Evolutionary conservation across 2,797 vertebrate species (phyloP).

Genomic region (Gadopsis marmoratus): DNA sequence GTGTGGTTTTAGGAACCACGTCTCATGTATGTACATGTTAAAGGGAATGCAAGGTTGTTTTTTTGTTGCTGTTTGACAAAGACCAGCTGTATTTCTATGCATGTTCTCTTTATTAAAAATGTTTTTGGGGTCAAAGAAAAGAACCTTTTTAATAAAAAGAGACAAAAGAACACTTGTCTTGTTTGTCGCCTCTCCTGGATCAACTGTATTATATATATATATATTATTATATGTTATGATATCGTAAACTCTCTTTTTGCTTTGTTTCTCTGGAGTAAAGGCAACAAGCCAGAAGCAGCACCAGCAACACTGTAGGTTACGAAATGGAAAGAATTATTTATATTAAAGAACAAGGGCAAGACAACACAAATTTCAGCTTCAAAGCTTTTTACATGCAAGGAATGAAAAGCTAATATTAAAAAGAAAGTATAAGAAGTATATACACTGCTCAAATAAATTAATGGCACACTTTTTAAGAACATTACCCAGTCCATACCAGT

Average conservation of each 20-base stretch:
- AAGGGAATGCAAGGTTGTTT: constrained; percentile 17
- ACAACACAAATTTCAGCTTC: not conserved
- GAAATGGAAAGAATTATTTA: not conserved
- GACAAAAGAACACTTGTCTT: constrained; percentile 10
- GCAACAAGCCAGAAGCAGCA: not conserved
- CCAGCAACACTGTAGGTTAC: not conserved
- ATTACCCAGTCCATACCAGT: too few relatives aligned
- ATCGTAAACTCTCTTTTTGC: too few relatives aligned
- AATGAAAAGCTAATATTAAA: not conserved
- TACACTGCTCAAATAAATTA: too few relatives aligned
- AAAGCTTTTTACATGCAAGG: not conserved
- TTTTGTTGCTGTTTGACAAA: constrained; percentile 36
- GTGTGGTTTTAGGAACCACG: constrained; percentile 40
- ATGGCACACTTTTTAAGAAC: too few relatives aligned
- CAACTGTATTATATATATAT: not conserved
- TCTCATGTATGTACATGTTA: constrained; percentile 67
- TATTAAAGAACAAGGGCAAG: not conserved
- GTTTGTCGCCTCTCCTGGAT: not conserved
- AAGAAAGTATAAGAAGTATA: not conserved
- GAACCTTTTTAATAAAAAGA: constrained; percentile 65
- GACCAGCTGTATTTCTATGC: constrained; percentile 66
- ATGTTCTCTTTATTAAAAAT: constrained; percentile 66
- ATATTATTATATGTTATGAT: too few relatives aligned
- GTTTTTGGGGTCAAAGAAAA: constrained; percentile 56
- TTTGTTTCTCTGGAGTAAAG: not conserved